These are phyloP conservation scores for Argyrosomus regius DNA, from an alignment of 2,797 vertebrate genomes.

Conservation along the genomic window DNA sequence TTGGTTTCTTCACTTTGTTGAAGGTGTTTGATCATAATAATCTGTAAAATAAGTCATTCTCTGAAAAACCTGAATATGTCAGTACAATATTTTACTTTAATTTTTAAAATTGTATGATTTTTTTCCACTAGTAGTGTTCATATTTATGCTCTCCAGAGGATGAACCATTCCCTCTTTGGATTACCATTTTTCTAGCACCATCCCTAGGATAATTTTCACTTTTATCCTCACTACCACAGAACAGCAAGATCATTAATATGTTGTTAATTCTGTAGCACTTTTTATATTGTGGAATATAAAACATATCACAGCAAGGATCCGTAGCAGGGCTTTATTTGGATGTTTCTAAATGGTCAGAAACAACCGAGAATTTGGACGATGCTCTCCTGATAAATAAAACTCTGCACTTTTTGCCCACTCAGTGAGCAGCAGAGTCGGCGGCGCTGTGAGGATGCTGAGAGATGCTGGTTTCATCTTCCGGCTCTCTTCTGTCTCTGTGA, in stretches of 20 bases:
- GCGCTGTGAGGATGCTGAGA: slow-evolving; percentile 58
- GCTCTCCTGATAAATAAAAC: not conserved
- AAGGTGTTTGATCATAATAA: too few species aligned
- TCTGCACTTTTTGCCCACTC: slow-evolving; percentile 17
- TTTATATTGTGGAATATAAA: not conserved
- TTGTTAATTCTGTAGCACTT: not conserved
- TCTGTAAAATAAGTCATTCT: too few species aligned
- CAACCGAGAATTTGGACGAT: fast-evolving
- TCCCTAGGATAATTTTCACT: not conserved
- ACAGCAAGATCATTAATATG: not conserved
- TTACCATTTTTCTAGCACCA: not conserved
- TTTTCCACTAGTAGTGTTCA: not conserved
- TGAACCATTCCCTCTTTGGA: not conserved
- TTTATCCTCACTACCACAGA: not conserved
- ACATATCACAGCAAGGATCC: not conserved
- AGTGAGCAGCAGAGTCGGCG: slow-evolving; percentile 15
- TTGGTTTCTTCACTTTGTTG: too few species aligned
- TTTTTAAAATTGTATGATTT: too few species aligned
- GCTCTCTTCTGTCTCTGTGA: slow-evolving; percentile 32
- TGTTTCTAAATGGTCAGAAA: not conserved
- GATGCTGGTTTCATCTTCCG: slow-evolving; percentile 66
- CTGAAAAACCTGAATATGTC: too few species aligned
- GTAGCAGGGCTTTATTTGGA: not conserved
- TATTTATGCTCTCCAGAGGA: not conserved
- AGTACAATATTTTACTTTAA: too few species aligned